Evolutionary conservation across 2,797 vertebrate genomes (phyloP).

Genomic region (Pitangus sulphuratus): DNA sequence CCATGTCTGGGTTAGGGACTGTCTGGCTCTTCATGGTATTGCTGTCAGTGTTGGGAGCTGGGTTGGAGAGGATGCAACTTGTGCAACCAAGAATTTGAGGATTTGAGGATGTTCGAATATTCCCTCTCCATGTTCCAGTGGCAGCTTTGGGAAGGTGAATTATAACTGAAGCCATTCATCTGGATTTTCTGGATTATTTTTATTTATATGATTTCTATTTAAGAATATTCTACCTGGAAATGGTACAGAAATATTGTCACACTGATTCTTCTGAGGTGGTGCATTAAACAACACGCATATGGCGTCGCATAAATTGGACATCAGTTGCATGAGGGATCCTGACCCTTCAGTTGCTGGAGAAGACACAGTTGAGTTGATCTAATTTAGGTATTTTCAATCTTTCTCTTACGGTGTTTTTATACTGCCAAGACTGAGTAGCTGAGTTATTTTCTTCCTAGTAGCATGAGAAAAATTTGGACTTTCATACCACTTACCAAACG

Average conservation of each 20-base stretch:
- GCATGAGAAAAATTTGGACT: background rate
- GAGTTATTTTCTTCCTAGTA: background rate
- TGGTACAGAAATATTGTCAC: background rate
- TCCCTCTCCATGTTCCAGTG: background rate
- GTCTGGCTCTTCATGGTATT: background rate
- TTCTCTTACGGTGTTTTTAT: background rate
- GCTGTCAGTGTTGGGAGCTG: background rate
- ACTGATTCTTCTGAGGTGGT: background rate
- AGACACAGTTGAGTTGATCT: rapidly evolving
- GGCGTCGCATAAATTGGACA: background rate
- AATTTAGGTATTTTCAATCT: background rate
- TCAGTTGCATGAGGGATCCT: background rate
- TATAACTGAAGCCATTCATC: background rate
- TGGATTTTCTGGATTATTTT: background rate
- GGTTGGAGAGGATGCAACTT: background rate
- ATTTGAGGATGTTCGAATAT: rapidly evolving
- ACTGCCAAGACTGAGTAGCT: background rate
- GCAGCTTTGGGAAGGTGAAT: background rate
- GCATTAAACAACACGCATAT: background rate
- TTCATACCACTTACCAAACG: background rate
- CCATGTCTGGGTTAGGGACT: background rate
- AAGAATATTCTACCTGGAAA: background rate
- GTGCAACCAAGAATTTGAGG: background rate
- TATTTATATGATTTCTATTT: background rate
- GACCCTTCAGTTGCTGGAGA: background rate